Evolutionary conservation across 2,888 invertebrate species (phyloP).

Genomic region (Trichogramma evanescens): DNA sequence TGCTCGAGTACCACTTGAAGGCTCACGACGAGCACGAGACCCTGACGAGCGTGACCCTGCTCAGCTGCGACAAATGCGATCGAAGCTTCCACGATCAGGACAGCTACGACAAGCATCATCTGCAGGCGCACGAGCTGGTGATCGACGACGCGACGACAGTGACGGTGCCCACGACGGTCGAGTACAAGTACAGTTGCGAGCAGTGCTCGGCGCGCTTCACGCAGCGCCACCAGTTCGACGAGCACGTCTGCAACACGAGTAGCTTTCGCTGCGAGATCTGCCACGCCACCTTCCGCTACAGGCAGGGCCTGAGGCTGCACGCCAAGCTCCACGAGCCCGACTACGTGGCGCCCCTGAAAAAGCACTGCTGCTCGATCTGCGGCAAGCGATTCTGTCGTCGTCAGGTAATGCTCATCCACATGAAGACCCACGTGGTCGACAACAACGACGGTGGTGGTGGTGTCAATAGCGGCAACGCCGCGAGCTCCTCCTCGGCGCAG

Average conservation of each 20-base stretch:
- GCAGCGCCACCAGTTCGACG: constrained; percentile 35
- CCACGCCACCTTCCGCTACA: constrained; percentile 43
- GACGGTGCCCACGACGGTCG: constrained; percentile 22
- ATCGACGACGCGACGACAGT: constrained; percentile 20
- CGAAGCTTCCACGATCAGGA: constrained; percentile 24
- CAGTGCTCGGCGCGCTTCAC: constrained; percentile 39
- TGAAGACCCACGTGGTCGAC: constrained; percentile 37
- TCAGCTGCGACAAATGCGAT: constrained; percentile 30
- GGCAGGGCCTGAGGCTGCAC: constrained; percentile 42
- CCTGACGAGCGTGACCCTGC: constrained; percentile 22
- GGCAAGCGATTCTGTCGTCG: constrained; percentile 44
- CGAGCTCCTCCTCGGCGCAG: too few relatives aligned
- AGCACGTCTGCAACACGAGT: constrained; percentile 36
- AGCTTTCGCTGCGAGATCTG: constrained; percentile 43
- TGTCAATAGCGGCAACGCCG: constrained; percentile 21
- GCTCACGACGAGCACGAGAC: background rate
- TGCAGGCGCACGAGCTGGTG: constrained; percentile 12
- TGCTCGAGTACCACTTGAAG: constrained; percentile 15
- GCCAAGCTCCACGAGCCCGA: constrained; percentile 44
- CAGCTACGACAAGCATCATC: constrained; percentile 26
- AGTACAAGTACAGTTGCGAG: constrained; percentile 43
- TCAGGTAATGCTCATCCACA: constrained; percentile 44
- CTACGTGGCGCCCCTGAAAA: constrained; percentile 44
- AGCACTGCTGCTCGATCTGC: constrained; percentile 44
- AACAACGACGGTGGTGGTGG: constrained; percentile 21